phyloP scores from a whole-genome alignment of 2,797 vertebrate species.

The Liparis tanakae region DNA sequence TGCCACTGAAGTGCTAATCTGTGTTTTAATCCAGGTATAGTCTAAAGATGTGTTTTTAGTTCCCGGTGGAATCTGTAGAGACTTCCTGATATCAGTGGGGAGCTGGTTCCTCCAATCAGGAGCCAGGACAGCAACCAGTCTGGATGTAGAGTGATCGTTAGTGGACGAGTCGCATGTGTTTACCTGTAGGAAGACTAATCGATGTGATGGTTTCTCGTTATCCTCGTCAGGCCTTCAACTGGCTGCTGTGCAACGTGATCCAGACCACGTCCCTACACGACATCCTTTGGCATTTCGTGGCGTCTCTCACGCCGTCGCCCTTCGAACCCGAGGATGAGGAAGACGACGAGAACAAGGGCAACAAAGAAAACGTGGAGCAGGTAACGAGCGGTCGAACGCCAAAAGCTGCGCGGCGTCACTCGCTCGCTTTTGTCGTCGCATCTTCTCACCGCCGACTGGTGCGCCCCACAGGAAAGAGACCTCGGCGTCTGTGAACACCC shows the following conservation, averaged over 20 bases:
- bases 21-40: no score
- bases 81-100: no score
- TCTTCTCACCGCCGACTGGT: constrained; percentile 15
- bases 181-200: constrained; percentile 3
- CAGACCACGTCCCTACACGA: constrained; percentile 98
- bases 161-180: neutral
- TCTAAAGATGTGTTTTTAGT: no score
- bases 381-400: constrained; percentile 65
- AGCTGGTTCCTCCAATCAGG: no score
- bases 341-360: constrained; percentile 96
- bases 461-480: constrained; percentile 89
- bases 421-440: neutral
- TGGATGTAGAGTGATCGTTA: neutral
- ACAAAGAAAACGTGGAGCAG: constrained; percentile 95
- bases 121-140: no score
- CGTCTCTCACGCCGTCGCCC: constrained; percentile 95
- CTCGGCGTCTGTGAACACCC: constrained; percentile 98
- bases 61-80: no score
- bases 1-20: no score
- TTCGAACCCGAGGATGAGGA: constrained; percentile 96
- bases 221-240: constrained; percentile 93
- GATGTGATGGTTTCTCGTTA: neutral
- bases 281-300: constrained; percentile 99
- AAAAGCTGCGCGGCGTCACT: no score
- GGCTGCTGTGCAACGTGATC: constrained; percentile 99